phyloP scores from a whole-genome alignment of 2,888 invertebrate species.

The Hirtodrosophila duncani region DNA sequence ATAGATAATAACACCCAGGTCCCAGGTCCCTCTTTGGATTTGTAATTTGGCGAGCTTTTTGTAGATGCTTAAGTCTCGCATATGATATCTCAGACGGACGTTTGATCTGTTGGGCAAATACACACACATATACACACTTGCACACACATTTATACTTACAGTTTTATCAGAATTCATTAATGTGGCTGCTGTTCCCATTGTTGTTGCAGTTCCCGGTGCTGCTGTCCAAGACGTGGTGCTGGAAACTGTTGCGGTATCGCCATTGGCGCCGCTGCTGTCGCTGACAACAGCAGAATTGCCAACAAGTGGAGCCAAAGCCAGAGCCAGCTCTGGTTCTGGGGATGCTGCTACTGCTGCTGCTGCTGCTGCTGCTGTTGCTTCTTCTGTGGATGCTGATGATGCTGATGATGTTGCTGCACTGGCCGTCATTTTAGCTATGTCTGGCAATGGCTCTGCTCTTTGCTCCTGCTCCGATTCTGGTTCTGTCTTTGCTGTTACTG shows the following conservation, averaged over 20 bases:
- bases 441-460: conserved; percentile 21
- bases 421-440: neutral
- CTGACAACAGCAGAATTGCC: conserved; percentile 41
- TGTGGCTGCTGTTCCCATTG: conserved; percentile 22
- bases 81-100: no score
- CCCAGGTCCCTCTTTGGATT: no score
- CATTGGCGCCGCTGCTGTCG: conserved; percentile 19
- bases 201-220: conserved; percentile 15
- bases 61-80: no score
- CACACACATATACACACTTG: conserved; percentile 14
- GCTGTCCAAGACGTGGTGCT: conserved; percentile 26
- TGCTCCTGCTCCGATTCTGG: conserved; percentile 11
- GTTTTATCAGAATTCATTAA: conserved; percentile 58
- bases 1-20: no score
- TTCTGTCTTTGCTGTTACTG: conserved; percentile 2
- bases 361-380: conserved; percentile 11
- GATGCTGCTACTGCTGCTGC: conserved; percentile 17
- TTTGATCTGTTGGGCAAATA: no score
- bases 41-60: no score
- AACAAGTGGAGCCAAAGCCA: conserved; percentile 57
- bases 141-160: conserved; percentile 42
- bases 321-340: conserved; percentile 7
- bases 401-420: conserved; percentile 14
- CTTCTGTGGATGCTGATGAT: conserved; percentile 13
- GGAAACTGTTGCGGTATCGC: conserved; percentile 57